A percentile compares a stretch with the other conserved stretches of the same genome.
Evolutionary conservation across 2,797 vertebrate species (phyloP).

Genomic region (Austrolebias charrua): DNA sequence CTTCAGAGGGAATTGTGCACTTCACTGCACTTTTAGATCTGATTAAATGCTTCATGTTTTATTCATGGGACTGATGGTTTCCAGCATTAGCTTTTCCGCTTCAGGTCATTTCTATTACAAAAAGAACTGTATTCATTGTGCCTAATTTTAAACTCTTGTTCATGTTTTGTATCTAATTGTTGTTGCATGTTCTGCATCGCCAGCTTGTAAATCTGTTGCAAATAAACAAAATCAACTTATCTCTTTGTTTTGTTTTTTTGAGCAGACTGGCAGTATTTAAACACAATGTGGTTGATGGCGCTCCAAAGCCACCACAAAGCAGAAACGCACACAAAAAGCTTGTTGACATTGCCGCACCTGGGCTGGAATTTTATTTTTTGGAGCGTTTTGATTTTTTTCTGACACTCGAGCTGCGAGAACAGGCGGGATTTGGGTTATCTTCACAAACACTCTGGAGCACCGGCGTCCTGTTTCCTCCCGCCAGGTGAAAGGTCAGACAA

Average conservation of each 20-base stretch:
- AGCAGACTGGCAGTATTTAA: slow-evolving; percentile 29
- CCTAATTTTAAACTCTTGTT: slow-evolving; percentile 5
- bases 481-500: slow-evolving; percentile 78
- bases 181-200: background rate
- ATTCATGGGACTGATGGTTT: background rate
- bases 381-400: slow-evolving; percentile 24
- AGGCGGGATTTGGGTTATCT: slow-evolving; percentile 71
- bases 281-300: slow-evolving; percentile 15
- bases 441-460: slow-evolving; percentile 67
- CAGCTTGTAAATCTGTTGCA: slow-evolving; percentile 38
- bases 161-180: background rate
- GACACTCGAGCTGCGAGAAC: slow-evolving; percentile 52
- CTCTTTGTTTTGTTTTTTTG: background rate
- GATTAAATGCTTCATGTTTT: slow-evolving; percentile 20
- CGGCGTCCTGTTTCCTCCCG: slow-evolving; percentile 79
- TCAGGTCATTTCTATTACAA: background rate
- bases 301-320: slow-evolving; percentile 24
- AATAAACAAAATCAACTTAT: slow-evolving; percentile 50
- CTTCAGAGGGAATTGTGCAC: background rate
- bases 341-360: slow-evolving; percentile 51
- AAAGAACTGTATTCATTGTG: background rate
- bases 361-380: slow-evolving; percentile 38
- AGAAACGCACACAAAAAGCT: background rate
- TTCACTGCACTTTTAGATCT: slow-evolving; percentile 19
- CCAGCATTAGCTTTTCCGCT: background rate